Base-by-base conservation (phyloP, 2,888 invertebrate genomes). In the Apamea crenata region DNA sequence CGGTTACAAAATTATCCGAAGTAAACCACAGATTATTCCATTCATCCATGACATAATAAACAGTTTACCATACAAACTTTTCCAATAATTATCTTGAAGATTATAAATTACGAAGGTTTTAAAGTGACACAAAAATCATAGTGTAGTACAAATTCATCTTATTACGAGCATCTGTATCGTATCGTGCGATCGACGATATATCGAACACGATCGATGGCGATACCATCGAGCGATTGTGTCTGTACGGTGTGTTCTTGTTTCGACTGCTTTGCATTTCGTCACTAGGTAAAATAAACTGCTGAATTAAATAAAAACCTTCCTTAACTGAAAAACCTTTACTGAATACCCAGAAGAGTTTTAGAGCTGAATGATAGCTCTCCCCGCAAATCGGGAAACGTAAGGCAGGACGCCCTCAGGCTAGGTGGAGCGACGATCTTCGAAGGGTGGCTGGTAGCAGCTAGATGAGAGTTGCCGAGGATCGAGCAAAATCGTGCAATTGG, bases 131-230 rank as follows among this genome's bases (percentile, higher is more conserved):
- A 74, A 81, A 81, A 85, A 83, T 83, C 81, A 85, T 88, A 87
- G 74, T 83, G 85, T 82, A 56, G 82, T 88, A 90, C 89, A 90
- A 88, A 90, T 90, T 88, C 86, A 74, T 81, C 84, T 87, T 88
- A 90, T 91, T 88, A 88, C 84, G 81, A 80, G 86, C 79, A 80
- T 79, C 74, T 83, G 81, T 83, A 82, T 81, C 74, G 85, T 85
- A 88, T 85, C 88, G 83, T 40, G 47, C 82, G 82, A 87, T 90
- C 87, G 84, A 73, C 72, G 76, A 79, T 82, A 78, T 88, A 91
- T 90, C 91, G 86, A 87, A 91, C 91, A 90, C 90, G 87, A 92
- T 91, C 91, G 89, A 68, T 50, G 50, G 68, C 71, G 90, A 91
- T 91, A 89, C 81, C 77, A 91, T 91, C 89, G 76, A 79, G 3